Conservation (phyloP, 2,113 vertebrate genomes). For the Thymallus thymallus region DNA sequence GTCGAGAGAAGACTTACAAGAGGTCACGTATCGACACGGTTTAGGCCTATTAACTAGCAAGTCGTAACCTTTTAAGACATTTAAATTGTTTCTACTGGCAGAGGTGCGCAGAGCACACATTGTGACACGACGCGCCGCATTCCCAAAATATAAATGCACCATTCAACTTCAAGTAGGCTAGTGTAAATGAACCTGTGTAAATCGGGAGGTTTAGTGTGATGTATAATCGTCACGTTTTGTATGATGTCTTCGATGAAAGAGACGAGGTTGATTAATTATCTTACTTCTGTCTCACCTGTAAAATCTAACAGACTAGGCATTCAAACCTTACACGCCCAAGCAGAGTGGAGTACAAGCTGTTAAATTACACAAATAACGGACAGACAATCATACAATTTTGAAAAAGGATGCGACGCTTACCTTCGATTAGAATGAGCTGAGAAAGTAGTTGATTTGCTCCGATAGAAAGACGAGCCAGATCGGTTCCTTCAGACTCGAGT, state of each 20-base stretch:
- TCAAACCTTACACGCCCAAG: background rate
- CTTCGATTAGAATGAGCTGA: conserved; percentile 47
- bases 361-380: background rate
- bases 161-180: too few relatives aligned
- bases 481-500: conserved; percentile 54
- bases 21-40: conserved; percentile 53
- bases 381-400: background rate
- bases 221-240: too few relatives aligned
- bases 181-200: too few relatives aligned
- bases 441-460: conserved; percentile 70
- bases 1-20: conserved; percentile 50
- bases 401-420: conserved; percentile 53
- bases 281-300: background rate
- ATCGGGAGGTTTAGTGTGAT: too few relatives aligned
- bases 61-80: conserved; percentile 22
- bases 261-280: background rate
- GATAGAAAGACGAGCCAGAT: conserved; percentile 44
- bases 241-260: too few relatives aligned
- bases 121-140: background rate
- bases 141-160: background rate
- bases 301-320: background rate
- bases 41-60: conserved; percentile 33
- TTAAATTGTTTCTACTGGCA: background rate
- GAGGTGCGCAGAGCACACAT: background rate
- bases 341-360: background rate